Base-by-base conservation (phyloP, 2,888 invertebrate species). In the Cerceris ruficornis region DNA sequence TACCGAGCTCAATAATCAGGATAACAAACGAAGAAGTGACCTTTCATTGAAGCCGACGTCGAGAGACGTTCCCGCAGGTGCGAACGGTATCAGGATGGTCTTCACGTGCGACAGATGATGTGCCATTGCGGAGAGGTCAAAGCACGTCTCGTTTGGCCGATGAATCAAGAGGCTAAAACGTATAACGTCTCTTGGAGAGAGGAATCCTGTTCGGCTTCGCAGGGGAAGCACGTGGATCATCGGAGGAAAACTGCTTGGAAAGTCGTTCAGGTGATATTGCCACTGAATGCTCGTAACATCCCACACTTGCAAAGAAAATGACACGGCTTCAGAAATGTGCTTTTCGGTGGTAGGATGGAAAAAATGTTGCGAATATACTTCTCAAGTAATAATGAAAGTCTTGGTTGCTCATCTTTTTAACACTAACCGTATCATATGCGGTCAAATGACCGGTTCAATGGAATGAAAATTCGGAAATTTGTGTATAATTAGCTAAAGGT, bases 101-200 rank as follows among this genome's bases (percentile, higher is more conserved):
- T 89, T 43, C 86, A 87, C 50, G 82, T 89, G 15, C 83, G 88
- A 13, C 83, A 85, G 59, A 84, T 88, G 79, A 86, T 81, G 59
- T 89, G 89, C 54, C 84, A 84, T 14, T 88, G 89, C 57, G 86
- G 82, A 6, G 86, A 84, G n/a, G 83, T 89, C 50, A 86, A 85
- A 68, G 89, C 86, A 28, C 85, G 87, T 46, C 59, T 89, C 15
- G 86, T 86, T n/a, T 89, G 89, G 89, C 83, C 88, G 7, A 66
- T 74, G 7, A 85, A 86, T 80, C 67, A 69, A 14, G 77, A 84
- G 1, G 85, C 84, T 0, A 82, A 72, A 13, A 77, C 76, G 50
- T 89, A 89, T 76, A 89, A 89, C 66, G 83, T 89, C 66, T 86
- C 86, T 41, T 88, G 89, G 89, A 80, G 65, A 8, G 80, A 87